These are phyloP conservation scores for Beris morrisii DNA, from an alignment of 2,888 invertebrate species.

Conservation along the genomic window DNA sequence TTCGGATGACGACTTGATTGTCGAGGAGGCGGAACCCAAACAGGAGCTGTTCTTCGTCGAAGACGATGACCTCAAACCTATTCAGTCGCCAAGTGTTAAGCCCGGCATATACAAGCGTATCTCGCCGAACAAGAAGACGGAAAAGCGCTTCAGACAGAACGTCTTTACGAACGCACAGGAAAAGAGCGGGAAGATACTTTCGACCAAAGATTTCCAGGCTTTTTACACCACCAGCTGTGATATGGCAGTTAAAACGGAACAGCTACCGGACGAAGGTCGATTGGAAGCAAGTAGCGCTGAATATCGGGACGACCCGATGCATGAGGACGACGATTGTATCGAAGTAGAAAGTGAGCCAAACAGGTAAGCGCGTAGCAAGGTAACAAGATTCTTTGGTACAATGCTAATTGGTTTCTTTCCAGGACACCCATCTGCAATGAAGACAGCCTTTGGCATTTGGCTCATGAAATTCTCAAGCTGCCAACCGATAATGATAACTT, in stretches of 20 bases:
- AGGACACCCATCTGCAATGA: background rate
- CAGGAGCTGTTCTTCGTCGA: conserved; percentile 43
- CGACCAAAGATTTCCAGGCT: conserved; percentile 38
- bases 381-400: no score
- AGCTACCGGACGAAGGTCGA: background rate
- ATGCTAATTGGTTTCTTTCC: background rate
- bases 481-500: conserved; percentile 49
- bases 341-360: background rate
- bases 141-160: conserved; percentile 35
- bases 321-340: no score
- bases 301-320: no score
- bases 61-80: conserved; percentile 43
- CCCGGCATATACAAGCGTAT: conserved; percentile 46
- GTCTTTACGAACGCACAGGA: conserved; percentile 43
- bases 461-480: conserved; percentile 48
- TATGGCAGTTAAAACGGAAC: background rate
- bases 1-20: conserved; percentile 2
- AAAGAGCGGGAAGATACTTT: conserved; percentile 42
- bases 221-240: conserved; percentile 36
- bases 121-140: conserved; percentile 2
- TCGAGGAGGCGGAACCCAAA: conserved; percentile 39
- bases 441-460: conserved; percentile 49
- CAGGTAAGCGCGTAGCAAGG: no score
- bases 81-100: conserved; percentile 45
- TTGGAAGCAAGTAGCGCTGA: background rate